These are phyloP conservation scores for Augochlora pura DNA, from an alignment of 1,140 invertebrate species.

Conservation along the genomic window DNA sequence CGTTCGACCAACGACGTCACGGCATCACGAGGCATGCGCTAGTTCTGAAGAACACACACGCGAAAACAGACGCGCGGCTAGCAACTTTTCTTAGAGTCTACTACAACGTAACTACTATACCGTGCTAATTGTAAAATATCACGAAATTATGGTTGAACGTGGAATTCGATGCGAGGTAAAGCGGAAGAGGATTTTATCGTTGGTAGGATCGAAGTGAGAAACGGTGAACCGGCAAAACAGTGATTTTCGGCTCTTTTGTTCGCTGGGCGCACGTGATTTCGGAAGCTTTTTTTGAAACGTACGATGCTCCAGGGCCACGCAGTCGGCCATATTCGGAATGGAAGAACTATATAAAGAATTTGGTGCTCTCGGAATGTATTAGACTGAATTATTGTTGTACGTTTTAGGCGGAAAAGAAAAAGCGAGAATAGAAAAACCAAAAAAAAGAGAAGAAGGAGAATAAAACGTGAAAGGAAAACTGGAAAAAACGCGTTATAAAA, in stretches of 20 bases:
- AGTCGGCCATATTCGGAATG: slow-evolving; percentile 25
- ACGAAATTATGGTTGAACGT: slow-evolving; percentile 64
- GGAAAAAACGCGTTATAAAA: neutral
- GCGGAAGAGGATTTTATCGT: no score
- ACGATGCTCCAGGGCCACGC: slow-evolving; percentile 17
- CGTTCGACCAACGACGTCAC: slow-evolving; percentile 14
- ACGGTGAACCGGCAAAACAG: neutral
- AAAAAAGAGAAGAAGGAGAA: slow-evolving; percentile 31
- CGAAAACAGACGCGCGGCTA: slow-evolving; percentile 44
- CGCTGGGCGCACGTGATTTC: neutral
- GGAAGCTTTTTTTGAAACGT: neutral
- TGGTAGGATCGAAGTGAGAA: neutral
- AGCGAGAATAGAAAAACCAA: slow-evolving; percentile 35
- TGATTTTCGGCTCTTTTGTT: slow-evolving; percentile 2
- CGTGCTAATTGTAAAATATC: slow-evolving; percentile 60
- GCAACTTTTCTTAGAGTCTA: slow-evolving; percentile 58
- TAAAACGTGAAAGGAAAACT: slow-evolving; percentile 9
- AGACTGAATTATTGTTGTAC: slow-evolving; percentile 79
- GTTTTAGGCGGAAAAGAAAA: slow-evolving; percentile 63
- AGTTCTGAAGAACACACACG: slow-evolving; percentile 10
- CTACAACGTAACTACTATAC: slow-evolving; percentile 14
- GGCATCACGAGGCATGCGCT: slow-evolving; percentile 15
- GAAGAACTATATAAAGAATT: slow-evolving; percentile 57
- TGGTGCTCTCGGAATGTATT: slow-evolving; percentile 78
- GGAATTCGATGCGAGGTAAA: neutral